Conservation (phyloP, 2,113 vertebrate genomes). For the Carollia perspicillata region DNA sequence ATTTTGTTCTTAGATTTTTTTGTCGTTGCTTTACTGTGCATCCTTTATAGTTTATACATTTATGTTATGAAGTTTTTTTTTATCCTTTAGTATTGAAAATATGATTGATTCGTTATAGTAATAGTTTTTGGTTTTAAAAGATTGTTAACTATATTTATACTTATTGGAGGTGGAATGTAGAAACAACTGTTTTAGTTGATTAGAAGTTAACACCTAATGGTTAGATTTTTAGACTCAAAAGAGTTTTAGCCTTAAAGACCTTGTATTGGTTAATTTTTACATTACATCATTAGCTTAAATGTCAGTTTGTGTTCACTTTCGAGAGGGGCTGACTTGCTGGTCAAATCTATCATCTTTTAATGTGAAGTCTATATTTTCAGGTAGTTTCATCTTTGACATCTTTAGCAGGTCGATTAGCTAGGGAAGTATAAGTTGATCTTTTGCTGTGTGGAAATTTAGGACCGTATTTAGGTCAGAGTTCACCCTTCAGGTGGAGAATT, state of each 20-base stretch:
- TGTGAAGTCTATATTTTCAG: slow-evolving; percentile 15
- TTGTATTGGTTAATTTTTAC: slow-evolving; percentile 36
- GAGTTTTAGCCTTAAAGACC: background rate
- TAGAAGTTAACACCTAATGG: background rate
- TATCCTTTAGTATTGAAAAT: slow-evolving; percentile 37
- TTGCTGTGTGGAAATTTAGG: background rate
- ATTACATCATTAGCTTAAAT: background rate
- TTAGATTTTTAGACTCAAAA: background rate
- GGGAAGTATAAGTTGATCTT: slow-evolving; percentile 10
- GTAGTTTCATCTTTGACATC: slow-evolving; percentile 21
- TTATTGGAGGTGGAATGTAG: slow-evolving; percentile 28
- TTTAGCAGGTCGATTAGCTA: background rate
- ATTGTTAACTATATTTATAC: slow-evolving; percentile 5
- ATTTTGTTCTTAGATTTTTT: slow-evolving; percentile 54
- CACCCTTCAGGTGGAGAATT: background rate
- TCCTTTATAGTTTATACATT: slow-evolving; percentile 52
- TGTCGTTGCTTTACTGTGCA: slow-evolving; percentile 64
- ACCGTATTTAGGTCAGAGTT: slow-evolving; percentile 31
- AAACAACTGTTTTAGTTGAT: background rate
- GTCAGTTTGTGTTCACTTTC: slow-evolving; percentile 17
- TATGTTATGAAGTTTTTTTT: slow-evolving; percentile 10
- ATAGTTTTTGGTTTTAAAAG: slow-evolving; percentile 30
- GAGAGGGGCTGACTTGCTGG: background rate
- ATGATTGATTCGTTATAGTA: slow-evolving; percentile 34
- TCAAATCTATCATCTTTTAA: slow-evolving; percentile 41